Conservation (phyloP, 2,888 invertebrate genomes). For the Lissocephala sabroskyi region DNA sequence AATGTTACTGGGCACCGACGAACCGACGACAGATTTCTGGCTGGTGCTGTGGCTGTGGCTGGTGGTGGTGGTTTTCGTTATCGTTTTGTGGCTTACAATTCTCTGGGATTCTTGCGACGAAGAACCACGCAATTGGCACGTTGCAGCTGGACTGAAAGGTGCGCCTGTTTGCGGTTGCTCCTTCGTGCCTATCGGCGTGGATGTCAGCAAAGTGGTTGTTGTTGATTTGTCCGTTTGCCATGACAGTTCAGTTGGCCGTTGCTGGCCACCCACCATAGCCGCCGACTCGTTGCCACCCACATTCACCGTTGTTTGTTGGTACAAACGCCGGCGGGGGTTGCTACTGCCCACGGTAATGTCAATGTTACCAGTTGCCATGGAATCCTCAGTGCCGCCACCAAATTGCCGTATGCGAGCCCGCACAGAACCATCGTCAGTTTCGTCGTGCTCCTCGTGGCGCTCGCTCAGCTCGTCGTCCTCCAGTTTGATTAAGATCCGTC, state of each 20-base stretch:
- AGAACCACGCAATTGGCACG: slow-evolving; percentile 69
- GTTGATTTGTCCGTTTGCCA: slow-evolving; percentile 51
- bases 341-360: slow-evolving; percentile 67
- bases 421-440: slow-evolving; percentile 55
- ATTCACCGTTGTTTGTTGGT: slow-evolving; percentile 54
- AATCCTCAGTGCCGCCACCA: slow-evolving; percentile 42
- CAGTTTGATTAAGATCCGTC: slow-evolving; percentile 65
- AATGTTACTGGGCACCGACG: slow-evolving; percentile 23
- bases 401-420: slow-evolving; percentile 49
- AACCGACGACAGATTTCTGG: not conserved
- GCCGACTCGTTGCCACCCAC: slow-evolving; percentile 54
- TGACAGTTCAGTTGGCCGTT: slow-evolving; percentile 49
- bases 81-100: slow-evolving; percentile 63
- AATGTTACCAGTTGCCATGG: slow-evolving; percentile 67
- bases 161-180: slow-evolving; percentile 57
- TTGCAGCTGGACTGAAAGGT: slow-evolving; percentile 56
- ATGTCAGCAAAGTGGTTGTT: slow-evolving; percentile 63
- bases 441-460: slow-evolving; percentile 38
- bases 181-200: slow-evolving; percentile 60
- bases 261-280: too few relatives aligned
- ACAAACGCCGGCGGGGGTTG: slow-evolving; percentile 57
- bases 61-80: slow-evolving; percentile 30
- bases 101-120: slow-evolving; percentile 60
- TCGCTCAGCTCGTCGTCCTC: slow-evolving; percentile 48
- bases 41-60: slow-evolving; percentile 8